Evolutionary conservation across 1,140 invertebrate species (phyloP), one percentile per base, ranked within the genome.

Genomic region (Campoletis sonorensis): DNA sequence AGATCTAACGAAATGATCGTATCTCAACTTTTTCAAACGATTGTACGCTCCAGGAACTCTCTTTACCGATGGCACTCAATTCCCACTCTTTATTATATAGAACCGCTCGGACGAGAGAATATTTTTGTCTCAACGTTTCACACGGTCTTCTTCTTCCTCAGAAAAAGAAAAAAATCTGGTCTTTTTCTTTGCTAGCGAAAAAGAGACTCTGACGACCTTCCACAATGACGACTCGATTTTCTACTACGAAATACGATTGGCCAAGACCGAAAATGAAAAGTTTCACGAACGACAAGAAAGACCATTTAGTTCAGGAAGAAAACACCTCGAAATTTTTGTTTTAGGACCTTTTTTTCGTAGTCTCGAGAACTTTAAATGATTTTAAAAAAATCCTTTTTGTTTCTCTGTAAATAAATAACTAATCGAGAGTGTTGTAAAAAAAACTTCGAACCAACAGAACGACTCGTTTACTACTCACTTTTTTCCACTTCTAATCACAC

Each of bases 1-100:
- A 33, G 30, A 70, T 18, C 67, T 70, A 70, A 70, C 67, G 67
- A 70, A 18, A 70, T 15, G 26, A 70, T 70, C 67, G 67, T 70
- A 15, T 70, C 67, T 15, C 30, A n/a, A 11, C 67, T 33, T 33
- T 70, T n/a, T 11, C 10, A 10, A 33, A 70, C 18, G 67, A 70
- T 18, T 70, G 30, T 27, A 70, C 30, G 67, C 30, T 70, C 33
- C 67, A 33, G 10, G 67, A 70, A 70, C 33, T 70, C 67, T 27
- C 67, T 70, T 70, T 70, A 33, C 30, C 67, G 30, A n/a, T 70
- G 11, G 18, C 23, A 18, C 67, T 30, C 64, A 15, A 33, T 11
- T 30, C 27, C 30, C 61, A 2, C 61, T 23, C 54, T 21, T 21
- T 64, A 33, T 15, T 23, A 3, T 64, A 64, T 1, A 26, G 21